Evolutionary conservation across 2,888 invertebrate genomes (phyloP).

Genomic region (Sarcophaga rosellei): DNA sequence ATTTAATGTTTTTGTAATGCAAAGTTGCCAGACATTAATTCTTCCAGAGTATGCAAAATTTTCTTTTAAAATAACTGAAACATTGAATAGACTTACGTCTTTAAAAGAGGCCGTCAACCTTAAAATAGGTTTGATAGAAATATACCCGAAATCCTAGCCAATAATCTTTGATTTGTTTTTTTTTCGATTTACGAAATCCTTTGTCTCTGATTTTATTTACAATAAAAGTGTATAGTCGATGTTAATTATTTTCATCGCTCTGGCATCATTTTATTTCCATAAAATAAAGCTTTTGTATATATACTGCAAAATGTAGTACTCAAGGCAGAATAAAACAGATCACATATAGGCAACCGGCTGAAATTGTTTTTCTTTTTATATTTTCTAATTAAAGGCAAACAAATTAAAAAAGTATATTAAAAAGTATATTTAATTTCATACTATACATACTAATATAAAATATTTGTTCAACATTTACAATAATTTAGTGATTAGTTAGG

Average conservation of each 20-base stretch:
- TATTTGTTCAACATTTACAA: too few species aligned
- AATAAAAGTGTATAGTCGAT: too few species aligned
- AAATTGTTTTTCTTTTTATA: background rate
- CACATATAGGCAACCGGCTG: background rate
- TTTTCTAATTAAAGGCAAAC: background rate
- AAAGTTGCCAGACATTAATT: constrained; percentile 38
- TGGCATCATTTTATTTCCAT: background rate
- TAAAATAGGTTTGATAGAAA: too few species aligned
- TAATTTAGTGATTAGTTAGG: background rate
- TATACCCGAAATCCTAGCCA: too few species aligned
- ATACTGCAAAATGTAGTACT: background rate
- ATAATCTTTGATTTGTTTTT: too few species aligned
- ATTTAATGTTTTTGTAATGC: background rate
- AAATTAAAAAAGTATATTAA: background rate
- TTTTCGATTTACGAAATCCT: too few species aligned
- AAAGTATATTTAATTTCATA: background rate
- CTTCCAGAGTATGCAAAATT: background rate
- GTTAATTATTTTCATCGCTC: background rate
- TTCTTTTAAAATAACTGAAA: background rate
- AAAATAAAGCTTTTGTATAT: background rate
- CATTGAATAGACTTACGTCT: background rate
- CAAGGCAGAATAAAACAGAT: too few species aligned
- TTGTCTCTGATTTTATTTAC: too few species aligned
- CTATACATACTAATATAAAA: too few species aligned
- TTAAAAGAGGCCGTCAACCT: too few species aligned